Conservation (phyloP, 2,888 invertebrate species). For the Laspeyria flexula region DNA sequence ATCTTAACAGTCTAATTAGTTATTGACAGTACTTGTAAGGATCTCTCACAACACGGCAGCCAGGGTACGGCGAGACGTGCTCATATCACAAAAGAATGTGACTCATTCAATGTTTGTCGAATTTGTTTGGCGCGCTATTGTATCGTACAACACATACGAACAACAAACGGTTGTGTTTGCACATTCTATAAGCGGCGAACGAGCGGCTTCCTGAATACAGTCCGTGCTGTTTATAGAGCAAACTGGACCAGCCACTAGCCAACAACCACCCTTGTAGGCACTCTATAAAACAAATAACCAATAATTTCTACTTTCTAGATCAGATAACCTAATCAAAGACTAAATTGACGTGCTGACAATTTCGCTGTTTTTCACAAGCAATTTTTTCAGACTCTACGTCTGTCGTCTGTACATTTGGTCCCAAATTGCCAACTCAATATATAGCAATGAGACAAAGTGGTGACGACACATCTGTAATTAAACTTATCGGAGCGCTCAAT, state of each 20-base stretch:
- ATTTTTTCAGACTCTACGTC: too few relatives aligned
- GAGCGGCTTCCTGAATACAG: slow-evolving; percentile 18
- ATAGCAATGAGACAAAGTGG: background rate
- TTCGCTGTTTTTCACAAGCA: too few relatives aligned
- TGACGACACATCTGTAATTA: slow-evolving; percentile 3
- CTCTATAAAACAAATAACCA: slow-evolving; percentile 22
- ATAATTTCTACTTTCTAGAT: too few relatives aligned
- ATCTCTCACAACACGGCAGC: too few relatives aligned
- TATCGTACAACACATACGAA: slow-evolving; percentile 4
- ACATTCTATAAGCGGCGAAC: slow-evolving; percentile 14
- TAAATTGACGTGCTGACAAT: too few relatives aligned
- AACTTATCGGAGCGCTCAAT: background rate
- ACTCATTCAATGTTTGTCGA: background rate
- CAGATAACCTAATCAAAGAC: too few relatives aligned
- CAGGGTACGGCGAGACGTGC: background rate
- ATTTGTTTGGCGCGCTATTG: background rate
- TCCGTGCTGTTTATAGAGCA: slow-evolving; percentile 22
- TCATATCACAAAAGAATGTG: background rate
- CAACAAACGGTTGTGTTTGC: slow-evolving; percentile 20
- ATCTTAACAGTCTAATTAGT: too few relatives aligned
- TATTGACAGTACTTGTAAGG: too few relatives aligned
- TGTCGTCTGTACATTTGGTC: too few relatives aligned
- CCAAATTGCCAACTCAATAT: too few relatives aligned
- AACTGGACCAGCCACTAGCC: slow-evolving; percentile 7
- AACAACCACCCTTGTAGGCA: slow-evolving; percentile 20